phyloP scores from a whole-genome alignment of 53 echinoderm and acorn worm species.

The Zoroaster sp. region DNA sequence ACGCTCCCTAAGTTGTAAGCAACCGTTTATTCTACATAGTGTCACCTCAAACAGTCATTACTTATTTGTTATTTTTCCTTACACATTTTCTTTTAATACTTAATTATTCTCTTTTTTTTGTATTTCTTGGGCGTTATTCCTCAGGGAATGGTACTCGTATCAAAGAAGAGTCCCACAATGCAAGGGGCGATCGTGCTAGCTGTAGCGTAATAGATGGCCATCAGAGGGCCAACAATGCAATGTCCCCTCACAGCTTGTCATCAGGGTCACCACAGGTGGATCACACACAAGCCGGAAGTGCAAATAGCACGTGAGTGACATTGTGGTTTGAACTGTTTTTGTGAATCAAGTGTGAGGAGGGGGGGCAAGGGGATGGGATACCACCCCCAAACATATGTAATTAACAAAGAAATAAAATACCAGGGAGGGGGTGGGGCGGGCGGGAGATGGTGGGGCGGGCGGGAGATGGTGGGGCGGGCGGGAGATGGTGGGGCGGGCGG shows the following conservation, averaged over 20 bases:
- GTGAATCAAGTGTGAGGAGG: too few relatives aligned
- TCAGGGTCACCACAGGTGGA: constrained; percentile 26
- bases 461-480: too few relatives aligned
- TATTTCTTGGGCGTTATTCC: neutral
- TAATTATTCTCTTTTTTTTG: neutral
- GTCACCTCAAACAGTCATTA: too few relatives aligned
- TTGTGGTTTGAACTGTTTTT: neutral
- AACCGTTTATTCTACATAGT: too few relatives aligned
- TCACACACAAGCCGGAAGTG: neutral
- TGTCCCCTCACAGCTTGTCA: constrained; percentile 19
- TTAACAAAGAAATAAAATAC: too few relatives aligned
- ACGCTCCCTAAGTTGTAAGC: too few relatives aligned
- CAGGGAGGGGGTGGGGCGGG: too few relatives aligned
- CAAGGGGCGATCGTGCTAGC: constrained; percentile 17
- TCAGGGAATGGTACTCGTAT: constrained; percentile 36
- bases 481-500: too few relatives aligned
- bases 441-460: too few relatives aligned
- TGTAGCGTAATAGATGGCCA: constrained; percentile 36
- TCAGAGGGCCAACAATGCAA: neutral
- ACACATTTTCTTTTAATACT: neutral
- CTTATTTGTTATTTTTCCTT: too few relatives aligned
- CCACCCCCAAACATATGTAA: too few relatives aligned
- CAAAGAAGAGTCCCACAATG: constrained; percentile 19
- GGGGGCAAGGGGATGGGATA: too few relatives aligned
- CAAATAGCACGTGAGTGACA: neutral